These are phyloP conservation scores for Rhamphomyia laevipes DNA, from an alignment of 2,888 invertebrate genomes.

Conservation along the genomic window DNA sequence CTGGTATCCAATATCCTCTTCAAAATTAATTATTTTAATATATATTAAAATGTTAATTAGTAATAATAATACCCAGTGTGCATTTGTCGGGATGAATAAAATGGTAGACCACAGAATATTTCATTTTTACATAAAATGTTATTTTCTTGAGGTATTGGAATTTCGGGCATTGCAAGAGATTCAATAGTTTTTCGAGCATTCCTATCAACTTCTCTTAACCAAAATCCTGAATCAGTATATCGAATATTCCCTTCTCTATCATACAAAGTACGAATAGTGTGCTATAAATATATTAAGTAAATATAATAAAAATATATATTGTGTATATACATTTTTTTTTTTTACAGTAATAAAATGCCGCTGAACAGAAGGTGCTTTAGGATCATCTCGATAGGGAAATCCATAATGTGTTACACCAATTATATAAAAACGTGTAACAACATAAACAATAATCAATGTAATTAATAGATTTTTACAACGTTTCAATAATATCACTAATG, in stretches of 20 bases:
- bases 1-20: slow-evolving; percentile 27
- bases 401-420: slow-evolving; percentile 37
- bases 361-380: slow-evolving; percentile 34
- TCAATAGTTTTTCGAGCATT: slow-evolving; percentile 27
- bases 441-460: slow-evolving; percentile 21
- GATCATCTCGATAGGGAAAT: slow-evolving; percentile 43
- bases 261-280: slow-evolving; percentile 24
- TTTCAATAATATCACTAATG: slow-evolving; percentile 25
- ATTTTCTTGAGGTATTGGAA: slow-evolving; percentile 22
- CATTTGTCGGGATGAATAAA: slow-evolving; percentile 22
- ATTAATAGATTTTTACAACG: slow-evolving; percentile 22
- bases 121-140: slow-evolving; percentile 26
- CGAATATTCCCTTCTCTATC: slow-evolving; percentile 24
- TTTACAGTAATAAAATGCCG: slow-evolving; percentile 41
- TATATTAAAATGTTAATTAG: background rate
- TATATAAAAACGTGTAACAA: slow-evolving; percentile 25
- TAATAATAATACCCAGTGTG: slow-evolving; percentile 18
- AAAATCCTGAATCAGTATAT: slow-evolving; percentile 28
- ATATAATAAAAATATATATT: background rate
- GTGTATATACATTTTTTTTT: background rate
- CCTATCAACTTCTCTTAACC: slow-evolving; percentile 27
- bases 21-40: slow-evolving; percentile 1
- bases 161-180: slow-evolving; percentile 25
- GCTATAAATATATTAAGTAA: slow-evolving; percentile 16
- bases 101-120: slow-evolving; percentile 26